Conservation (phyloP, 1,140 invertebrate genomes). For the Saccostrea echinata region DNA sequence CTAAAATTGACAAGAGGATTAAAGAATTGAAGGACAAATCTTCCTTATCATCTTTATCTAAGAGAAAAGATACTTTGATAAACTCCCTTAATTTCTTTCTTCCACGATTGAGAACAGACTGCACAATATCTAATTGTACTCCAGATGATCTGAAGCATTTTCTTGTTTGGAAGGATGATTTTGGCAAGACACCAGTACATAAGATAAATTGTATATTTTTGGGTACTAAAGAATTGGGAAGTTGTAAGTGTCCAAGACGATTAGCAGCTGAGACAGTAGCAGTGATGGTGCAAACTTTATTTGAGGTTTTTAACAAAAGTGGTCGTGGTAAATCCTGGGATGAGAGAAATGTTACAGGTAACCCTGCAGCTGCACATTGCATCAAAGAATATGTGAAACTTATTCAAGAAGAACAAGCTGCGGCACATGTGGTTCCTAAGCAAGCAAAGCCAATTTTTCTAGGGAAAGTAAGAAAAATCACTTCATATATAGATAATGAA, state of each 20-base stretch:
- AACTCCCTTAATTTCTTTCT: conserved; percentile 23
- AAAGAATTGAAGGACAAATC: not conserved
- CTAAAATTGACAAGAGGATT: not conserved
- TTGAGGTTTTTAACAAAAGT: conserved; percentile 43
- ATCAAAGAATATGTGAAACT: not conserved
- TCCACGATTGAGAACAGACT: not conserved
- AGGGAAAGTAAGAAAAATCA: conserved; percentile 25
- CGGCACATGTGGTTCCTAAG: not conserved
- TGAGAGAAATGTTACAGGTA: not conserved
- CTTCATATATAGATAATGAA: conserved; percentile 43
- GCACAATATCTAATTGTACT: conserved; percentile 18
- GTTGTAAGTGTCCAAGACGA: not conserved
- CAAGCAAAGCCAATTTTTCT: conserved; percentile 27
- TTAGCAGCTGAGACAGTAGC: conserved; percentile 49
- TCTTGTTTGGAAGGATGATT: conserved; percentile 53
- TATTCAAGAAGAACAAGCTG: not conserved
- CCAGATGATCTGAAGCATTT: conserved; percentile 51
- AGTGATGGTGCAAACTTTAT: conserved; percentile 18
- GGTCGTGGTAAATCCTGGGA: too few relatives aligned
- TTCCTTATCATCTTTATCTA: not conserved
- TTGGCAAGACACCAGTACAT: conserved; percentile 52
- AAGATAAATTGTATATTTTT: conserved; percentile 9
- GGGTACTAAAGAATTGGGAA: too few relatives aligned
- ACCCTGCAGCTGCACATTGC: conserved; percentile 4
- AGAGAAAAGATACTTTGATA: conserved; percentile 29